Evolutionary conservation across 2,113 vertebrate genomes (phyloP).

Genomic region (Clarias gariepinus): DNA sequence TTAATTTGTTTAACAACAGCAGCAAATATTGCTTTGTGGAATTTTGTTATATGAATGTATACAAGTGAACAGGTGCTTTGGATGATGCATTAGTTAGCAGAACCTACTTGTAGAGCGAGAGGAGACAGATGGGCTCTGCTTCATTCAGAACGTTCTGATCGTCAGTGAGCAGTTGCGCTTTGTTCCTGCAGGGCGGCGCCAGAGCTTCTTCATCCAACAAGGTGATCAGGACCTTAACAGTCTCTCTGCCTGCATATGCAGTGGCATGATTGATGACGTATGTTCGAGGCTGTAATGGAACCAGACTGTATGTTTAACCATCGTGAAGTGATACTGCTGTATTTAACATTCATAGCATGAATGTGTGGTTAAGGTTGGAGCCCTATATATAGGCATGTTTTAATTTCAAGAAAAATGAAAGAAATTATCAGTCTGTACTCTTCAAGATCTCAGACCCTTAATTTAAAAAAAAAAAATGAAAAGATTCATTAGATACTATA

Average conservation of each 20-base stretch:
- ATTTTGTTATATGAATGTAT: neutral
- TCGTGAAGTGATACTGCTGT: neutral
- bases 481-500: neutral
- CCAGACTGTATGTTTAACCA: neutral
- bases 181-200: slow-evolving; percentile 76
- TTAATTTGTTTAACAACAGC: neutral
- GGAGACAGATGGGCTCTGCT: slow-evolving; percentile 66
- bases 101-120: slow-evolving; percentile 81
- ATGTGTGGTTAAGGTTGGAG: neutral
- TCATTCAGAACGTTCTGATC: slow-evolving; percentile 68
- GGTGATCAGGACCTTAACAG: slow-evolving; percentile 80
- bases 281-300: slow-evolving; percentile 80
- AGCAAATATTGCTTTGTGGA: neutral
- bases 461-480: neutral
- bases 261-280: slow-evolving; percentile 89
- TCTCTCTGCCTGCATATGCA: slow-evolving; percentile 84
- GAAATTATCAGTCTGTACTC: neutral
- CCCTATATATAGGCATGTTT: neutral
- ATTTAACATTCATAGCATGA: neutral
- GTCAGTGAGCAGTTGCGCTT: slow-evolving; percentile 80
- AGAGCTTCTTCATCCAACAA: slow-evolving; percentile 89
- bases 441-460: neutral
- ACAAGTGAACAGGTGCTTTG: neutral
- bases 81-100: neutral
- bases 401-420: neutral